These are phyloP conservation scores for Entomyzon cyanotis DNA, from an alignment of 2,113 vertebrate genomes.

Conservation along the genomic window DNA sequence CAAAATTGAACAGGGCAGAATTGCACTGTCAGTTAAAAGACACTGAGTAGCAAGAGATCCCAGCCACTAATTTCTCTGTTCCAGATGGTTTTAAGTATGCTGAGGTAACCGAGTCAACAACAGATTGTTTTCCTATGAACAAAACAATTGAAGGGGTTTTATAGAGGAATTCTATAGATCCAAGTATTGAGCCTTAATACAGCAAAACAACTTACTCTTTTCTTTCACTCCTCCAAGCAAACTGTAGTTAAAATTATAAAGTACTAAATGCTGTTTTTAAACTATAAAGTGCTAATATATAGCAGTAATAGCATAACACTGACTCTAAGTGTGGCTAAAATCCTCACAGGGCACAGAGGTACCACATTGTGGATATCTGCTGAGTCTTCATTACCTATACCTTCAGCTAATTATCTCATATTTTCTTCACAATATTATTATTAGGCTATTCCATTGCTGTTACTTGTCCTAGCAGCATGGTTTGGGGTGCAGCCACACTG, in stretches of 20 bases:
- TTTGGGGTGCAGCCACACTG: neutral
- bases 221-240: neutral
- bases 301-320: neutral
- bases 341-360: neutral
- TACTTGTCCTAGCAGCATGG: neutral
- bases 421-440: neutral
- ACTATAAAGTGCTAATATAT: neutral
- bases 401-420: neutral
- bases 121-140: neutral
- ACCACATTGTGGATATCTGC: neutral
- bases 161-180: neutral
- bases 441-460: neutral
- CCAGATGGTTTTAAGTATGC: neutral
- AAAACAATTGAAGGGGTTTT: neutral
- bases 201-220: neutral
- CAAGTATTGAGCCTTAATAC: neutral
- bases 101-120: neutral
- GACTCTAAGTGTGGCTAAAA: neutral
- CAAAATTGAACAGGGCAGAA: constrained; percentile 10
- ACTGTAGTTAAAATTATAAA: neutral
- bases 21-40: neutral
- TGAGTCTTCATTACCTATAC: neutral
- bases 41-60: neutral
- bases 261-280: neutral
- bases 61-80: neutral